These are phyloP conservation scores for Drosophila nikananu DNA, from an alignment of 1,140 invertebrate genomes.

Conservation along the genomic window DNA sequence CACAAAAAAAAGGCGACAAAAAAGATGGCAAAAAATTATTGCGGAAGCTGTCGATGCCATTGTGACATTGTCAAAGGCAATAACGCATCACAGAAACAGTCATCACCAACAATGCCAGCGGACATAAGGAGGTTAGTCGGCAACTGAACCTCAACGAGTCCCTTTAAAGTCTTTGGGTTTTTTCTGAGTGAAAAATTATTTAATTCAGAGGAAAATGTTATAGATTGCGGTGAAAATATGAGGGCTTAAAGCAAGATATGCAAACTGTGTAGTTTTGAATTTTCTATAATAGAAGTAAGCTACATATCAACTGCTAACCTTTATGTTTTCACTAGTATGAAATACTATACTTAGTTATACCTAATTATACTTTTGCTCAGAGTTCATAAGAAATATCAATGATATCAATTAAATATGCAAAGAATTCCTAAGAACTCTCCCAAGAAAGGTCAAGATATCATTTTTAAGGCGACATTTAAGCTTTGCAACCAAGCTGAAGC, in stretches of 20 bases:
- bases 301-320: background rate
- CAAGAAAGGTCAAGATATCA: background rate
- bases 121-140: slow-evolving; percentile 22
- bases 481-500: background rate
- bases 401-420: background rate
- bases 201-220: background rate
- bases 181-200: background rate
- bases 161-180: slow-evolving; percentile 3
- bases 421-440: background rate
- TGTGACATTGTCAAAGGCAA: slow-evolving; percentile 78
- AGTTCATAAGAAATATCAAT: background rate
- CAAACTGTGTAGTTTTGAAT: background rate
- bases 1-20: slow-evolving; percentile 19
- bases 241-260: too few species aligned
- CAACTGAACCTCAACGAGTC: slow-evolving; percentile 16
- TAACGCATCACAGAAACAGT: slow-evolving; percentile 54
- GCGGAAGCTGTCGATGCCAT: slow-evolving; percentile 75
- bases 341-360: background rate
- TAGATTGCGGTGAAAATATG: background rate
- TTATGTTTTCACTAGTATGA: background rate
- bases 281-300: background rate
- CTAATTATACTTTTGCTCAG: background rate
- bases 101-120: slow-evolving; percentile 42
- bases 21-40: slow-evolving; percentile 42
- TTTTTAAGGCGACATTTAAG: background rate